Base-by-base conservation (phyloP, 1,140 invertebrate genomes). In the Drosophila truncata region DNA sequence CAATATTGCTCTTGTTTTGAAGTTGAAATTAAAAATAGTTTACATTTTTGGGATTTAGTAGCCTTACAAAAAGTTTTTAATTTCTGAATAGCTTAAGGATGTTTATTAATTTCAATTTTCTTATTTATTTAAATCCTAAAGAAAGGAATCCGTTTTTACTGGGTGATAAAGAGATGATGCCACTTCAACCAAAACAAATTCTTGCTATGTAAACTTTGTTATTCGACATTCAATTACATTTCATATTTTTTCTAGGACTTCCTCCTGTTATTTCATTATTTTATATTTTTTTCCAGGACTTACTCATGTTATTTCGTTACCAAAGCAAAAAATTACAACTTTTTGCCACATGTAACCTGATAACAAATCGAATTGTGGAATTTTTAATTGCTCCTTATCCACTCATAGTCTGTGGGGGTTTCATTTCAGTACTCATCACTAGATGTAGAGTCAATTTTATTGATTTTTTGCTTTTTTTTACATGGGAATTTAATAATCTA, bases 401-500 rank as follows among this genome's bases (percentile, higher is more conserved):
- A 41, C 42, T 47, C 35, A 59, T 29, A 11, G 35, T 33, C 16
- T 49, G 69, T 29, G 27, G 23, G 31, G 29, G 29, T 18, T 71
- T 50, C 23, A 29, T 35, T 71, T 59, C 50, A 35, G 29, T 7
- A 33, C 66, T 49, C 67, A 76, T 58, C 44, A 46, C 61, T 47
- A 65, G 59, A 69, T 70, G 52, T 67, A 47, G 79, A 78, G 80
- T 80, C 59, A 80, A 76, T 78, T 78, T 87, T 87, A 87, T 87
- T 90, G 84, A 87, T 87, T 87, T 87, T 87, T 90, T 84, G 73
- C 52, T 65, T 83, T 74, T 83, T 74, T 87, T 86, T 85, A 81
- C 82, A 84, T 80, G 63, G 54, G 49, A 74, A 84, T 80, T 79
- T 84, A 83, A 84, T 82, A 83, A 83, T 60, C 72, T 76, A 41